Conservation (phyloP, 2,797 vertebrate genomes). For the Naso thynnoides region DNA sequence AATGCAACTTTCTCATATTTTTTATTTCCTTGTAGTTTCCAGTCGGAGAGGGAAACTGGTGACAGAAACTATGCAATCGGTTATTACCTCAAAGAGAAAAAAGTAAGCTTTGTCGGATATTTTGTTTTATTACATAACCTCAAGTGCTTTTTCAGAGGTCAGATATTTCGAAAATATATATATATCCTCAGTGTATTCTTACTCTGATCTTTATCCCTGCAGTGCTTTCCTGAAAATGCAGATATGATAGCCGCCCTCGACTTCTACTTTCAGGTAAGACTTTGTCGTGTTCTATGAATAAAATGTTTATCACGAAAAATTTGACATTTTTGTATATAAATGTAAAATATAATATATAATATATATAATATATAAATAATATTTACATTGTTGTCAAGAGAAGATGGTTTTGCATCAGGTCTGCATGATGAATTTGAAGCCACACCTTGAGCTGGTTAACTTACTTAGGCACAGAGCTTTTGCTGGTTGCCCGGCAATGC, state of each 20-base stretch:
- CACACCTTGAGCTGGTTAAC: too few relatives aligned
- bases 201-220: conserved; percentile 40
- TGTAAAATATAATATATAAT: too few relatives aligned
- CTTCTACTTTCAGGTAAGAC: conserved; percentile 93
- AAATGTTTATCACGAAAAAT: neutral
- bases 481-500: too few relatives aligned
- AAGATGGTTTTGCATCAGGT: too few relatives aligned
- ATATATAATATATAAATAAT: too few relatives aligned
- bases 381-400: neutral
- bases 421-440: neutral
- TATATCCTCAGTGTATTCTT: neutral
- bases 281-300: neutral
- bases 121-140: neutral
- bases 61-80: conserved; percentile 93
- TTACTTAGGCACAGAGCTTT: too few relatives aligned
- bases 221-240: conserved; percentile 90
- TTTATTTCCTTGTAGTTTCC: conserved; percentile 84
- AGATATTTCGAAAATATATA: neutral
- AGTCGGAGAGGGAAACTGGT: conserved; percentile 93
- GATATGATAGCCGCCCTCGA: conserved; percentile 92
- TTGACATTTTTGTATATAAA: neutral
- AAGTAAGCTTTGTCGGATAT: conserved; percentile 75
- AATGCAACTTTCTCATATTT: conserved; percentile 11
- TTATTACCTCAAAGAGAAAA: conserved; percentile 95
- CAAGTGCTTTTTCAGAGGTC: neutral